Evolutionary conservation across 1,140 invertebrate species (phyloP), one percentile per base, ranked within the genome.

Genomic region (Drosophila navojoa): DNA sequence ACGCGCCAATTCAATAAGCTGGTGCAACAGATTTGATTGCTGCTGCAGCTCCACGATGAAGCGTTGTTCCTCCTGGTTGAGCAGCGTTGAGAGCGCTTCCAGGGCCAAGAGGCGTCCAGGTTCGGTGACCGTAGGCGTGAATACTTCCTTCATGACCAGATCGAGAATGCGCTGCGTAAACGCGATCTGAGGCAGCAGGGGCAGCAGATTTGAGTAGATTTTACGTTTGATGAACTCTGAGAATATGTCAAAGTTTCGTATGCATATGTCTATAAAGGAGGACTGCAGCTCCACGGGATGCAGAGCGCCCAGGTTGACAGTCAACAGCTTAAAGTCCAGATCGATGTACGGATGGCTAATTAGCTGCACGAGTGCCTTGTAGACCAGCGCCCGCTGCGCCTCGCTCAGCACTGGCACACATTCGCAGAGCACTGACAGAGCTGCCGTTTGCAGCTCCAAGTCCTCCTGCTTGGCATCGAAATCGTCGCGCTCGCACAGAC

Each of bases 201-300:
- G 84, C 25, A 91, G 44, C 19, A 91, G 11, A 66, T 91, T 91
- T 0, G 27, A 16, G 29, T 82, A 90, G 4, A 91, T 77, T 71
- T 91, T 91, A 1, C 81, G 63, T 50, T 90, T 90, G 0, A 91
- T 81, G 59, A 86, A 90, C 53, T 80, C 77, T 1, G 81, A 77
- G 29, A 86, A 91, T 11, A 90, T 70, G 3, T 74, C 62, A 42
- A 91, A 91, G 47, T 91, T 91, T 3, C 77, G 63, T 35, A 90
- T 78, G 42, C 69, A 69, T 10, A 76, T 54, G 44, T 91, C 90
- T 13, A 91, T 86, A 3, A 85, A 82, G 49, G 90, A 86, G 0
- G 81, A 62, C 35, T 92, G 85, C 53, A 92, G n/a, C 55, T 92
- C 91, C 29, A 90, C 75, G 0, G 91, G 86, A 70, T 91, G 75